phyloP scores from a whole-genome alignment of 2,113 vertebrate genomes.

The Notiomystis cincta region DNA sequence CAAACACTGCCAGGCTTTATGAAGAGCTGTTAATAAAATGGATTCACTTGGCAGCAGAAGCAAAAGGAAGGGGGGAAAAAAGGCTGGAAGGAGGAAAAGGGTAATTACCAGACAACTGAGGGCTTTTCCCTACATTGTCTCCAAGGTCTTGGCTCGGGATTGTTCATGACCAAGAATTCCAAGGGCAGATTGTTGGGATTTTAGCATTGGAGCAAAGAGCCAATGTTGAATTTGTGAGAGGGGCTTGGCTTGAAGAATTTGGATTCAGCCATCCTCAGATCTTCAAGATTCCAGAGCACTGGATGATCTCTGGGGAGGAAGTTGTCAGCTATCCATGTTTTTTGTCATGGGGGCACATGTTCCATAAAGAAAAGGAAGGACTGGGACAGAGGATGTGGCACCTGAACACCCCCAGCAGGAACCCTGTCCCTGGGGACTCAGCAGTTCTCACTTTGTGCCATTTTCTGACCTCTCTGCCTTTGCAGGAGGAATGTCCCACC shows the following conservation, averaged over 20 bases:
- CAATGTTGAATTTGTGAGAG: not conserved
- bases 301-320: not conserved
- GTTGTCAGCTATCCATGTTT: not conserved
- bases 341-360: not conserved
- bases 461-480: not conserved
- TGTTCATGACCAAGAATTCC: not conserved
- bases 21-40: conserved; percentile 36
- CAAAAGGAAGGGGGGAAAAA: not conserved
- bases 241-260: not conserved
- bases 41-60: not conserved
- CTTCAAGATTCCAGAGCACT: not conserved
- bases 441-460: not conserved
- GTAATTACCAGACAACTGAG: not conserved
- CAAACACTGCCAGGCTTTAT: conserved; percentile 28
- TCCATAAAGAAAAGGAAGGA: not conserved
- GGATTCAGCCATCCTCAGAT: not conserved
- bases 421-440: not conserved
- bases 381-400: not conserved
- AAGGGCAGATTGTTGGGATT: not conserved
- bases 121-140: not conserved
- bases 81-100: not conserved
- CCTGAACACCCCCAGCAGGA: not conserved
- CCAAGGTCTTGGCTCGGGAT: not conserved
- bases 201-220: not conserved
- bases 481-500: not conserved